A percentile compares a stretch with the other conserved stretches of the same genome.
phyloP scores from a whole-genome alignment of 2,888 invertebrate genomes.

The Lycia hirtaria region DNA sequence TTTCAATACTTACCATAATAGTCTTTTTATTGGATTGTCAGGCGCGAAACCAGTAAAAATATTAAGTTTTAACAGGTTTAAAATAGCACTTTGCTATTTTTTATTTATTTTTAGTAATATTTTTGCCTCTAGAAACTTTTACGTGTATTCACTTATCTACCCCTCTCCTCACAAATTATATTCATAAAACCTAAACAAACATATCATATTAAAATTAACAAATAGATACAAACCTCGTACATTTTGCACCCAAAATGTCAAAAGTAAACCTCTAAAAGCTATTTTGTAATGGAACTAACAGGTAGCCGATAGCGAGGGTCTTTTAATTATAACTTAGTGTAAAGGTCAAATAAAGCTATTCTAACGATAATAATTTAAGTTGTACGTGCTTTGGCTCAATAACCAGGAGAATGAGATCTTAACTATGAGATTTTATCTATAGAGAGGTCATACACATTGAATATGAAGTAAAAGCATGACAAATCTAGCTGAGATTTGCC shows the following conservation, averaged over 20 bases:
- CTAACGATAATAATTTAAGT: constrained; percentile 27
- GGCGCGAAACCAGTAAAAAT: not conserved
- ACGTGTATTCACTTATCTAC: not conserved
- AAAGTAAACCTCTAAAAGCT: constrained; percentile 9
- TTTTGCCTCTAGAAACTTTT: not conserved
- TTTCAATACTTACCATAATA: no score
- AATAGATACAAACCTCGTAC: not conserved
- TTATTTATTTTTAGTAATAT: no score
- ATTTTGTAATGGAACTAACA: constrained; percentile 7
- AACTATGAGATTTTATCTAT: no score
- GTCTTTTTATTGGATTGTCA: not conserved
- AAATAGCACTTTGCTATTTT: no score
- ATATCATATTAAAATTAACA: not conserved
- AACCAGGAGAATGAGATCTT: constrained; percentile 2
- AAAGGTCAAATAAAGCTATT: constrained; percentile 31
- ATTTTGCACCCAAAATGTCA: constrained; percentile 17
- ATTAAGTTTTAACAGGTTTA: no score
- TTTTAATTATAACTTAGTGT: constrained; percentile 27
- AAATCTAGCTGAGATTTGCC: no score
- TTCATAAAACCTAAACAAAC: not conserved
- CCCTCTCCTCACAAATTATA: not conserved
- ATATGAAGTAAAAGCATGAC: no score
- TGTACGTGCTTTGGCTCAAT: constrained; percentile 24
- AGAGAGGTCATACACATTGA: no score
- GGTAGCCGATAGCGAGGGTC: constrained; percentile 19